phyloP scores from a whole-genome alignment of 2,113 vertebrate genomes.

The Orthonyx spaldingii region DNA sequence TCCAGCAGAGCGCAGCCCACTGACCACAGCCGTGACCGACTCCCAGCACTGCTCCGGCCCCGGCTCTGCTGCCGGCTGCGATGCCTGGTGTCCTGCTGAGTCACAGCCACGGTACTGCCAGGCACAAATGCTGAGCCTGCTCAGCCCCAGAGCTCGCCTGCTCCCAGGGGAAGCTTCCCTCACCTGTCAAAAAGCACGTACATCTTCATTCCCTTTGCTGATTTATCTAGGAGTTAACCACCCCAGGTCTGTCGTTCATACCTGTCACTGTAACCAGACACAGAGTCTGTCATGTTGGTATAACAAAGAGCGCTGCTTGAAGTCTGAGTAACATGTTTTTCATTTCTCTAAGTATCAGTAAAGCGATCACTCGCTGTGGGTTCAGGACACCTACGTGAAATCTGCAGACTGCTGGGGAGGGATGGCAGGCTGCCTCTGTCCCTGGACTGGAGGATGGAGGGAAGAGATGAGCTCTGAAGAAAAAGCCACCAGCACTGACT shows the following conservation, averaged over 20 bases:
- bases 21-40: rapidly evolving
- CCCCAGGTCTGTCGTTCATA: neutral
- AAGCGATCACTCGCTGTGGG: neutral
- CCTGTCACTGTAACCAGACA: neutral
- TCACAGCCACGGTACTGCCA: neutral
- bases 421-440: neutral
- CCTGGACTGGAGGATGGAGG: neutral
- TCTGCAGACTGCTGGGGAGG: neutral
- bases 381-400: neutral
- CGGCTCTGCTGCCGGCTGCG: neutral
- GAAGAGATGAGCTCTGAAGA: neutral
- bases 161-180: neutral
- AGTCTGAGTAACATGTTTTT: neutral
- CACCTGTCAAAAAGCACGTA: neutral
- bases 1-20: neutral
- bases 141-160: neutral
- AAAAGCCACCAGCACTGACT: neutral
- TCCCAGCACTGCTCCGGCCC: neutral
- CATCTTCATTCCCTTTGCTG: neutral
- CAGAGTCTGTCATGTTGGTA: neutral
- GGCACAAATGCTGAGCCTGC: neutral
- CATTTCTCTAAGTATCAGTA: neutral
- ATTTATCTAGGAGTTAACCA: neutral
- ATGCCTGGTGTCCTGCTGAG: neutral
- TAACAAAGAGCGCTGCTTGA: neutral